Evolutionary conservation across 2,888 invertebrate genomes (phyloP).

Genomic region (Tridacna crocea): DNA sequence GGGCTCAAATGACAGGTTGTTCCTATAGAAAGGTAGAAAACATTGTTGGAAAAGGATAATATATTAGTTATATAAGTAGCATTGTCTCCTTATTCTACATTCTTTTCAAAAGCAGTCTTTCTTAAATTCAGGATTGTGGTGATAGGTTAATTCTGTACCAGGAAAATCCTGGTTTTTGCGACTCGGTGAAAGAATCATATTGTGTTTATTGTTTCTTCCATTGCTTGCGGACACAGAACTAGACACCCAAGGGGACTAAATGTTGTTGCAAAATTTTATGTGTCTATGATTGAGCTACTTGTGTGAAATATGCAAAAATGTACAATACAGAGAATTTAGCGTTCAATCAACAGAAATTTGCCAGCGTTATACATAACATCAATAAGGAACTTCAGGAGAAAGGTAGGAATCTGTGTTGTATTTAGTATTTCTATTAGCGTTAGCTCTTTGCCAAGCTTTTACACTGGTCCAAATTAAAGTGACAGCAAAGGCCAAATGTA

Average conservation of each 20-base stretch:
- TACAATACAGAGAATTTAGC: slow-evolving; percentile 71
- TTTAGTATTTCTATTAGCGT: too few relatives aligned
- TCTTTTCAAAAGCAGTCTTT: too few relatives aligned
- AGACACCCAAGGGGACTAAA: not conserved
- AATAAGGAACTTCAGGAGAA: slow-evolving; percentile 80
- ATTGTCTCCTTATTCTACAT: not conserved
- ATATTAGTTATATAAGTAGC: not conserved
- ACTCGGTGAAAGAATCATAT: too few relatives aligned
- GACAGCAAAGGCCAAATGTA: too few relatives aligned
- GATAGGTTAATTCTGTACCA: too few relatives aligned
- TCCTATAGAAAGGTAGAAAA: too few relatives aligned
- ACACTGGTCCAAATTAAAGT: too few relatives aligned
- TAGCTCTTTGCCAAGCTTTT: too few relatives aligned
- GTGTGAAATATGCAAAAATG: slow-evolving; percentile 23
- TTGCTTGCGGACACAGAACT: slow-evolving; percentile 51
- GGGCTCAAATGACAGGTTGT: too few relatives aligned
- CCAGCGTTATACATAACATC: slow-evolving; percentile 81
- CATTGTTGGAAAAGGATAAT: not conserved
- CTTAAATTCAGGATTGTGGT: too few relatives aligned
- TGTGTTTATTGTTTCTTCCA: not conserved
- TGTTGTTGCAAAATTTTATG: not conserved
- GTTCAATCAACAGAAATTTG: slow-evolving; percentile 78
- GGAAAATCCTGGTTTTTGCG: too few relatives aligned
- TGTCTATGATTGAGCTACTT: not conserved
- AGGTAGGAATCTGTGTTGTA: slow-evolving; percentile 65